These are phyloP conservation scores for Blastobasis adustella DNA, from an alignment of 2,888 invertebrate species.

Conservation along the genomic window DNA sequence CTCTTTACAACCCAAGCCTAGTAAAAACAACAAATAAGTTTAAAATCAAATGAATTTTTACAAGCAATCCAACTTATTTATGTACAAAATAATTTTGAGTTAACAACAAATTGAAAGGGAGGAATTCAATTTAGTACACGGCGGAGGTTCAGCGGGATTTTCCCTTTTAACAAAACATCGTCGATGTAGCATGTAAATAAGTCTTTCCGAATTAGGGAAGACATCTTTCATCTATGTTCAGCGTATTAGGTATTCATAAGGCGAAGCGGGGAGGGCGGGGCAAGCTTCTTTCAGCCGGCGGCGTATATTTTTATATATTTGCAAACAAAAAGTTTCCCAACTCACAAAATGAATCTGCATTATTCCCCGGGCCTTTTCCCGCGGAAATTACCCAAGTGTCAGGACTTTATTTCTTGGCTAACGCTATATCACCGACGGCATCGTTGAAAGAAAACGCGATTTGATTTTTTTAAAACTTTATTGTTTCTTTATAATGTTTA, in stretches of 20 bases:
- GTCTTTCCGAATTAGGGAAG: slow-evolving; percentile 52
- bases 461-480: slow-evolving; percentile 65
- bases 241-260: slow-evolving; percentile 49
- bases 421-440: not conserved
- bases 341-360: slow-evolving; percentile 43
- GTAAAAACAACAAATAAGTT: too few relatives aligned
- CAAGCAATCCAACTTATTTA: too few relatives aligned
- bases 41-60: too few relatives aligned
- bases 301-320: slow-evolving; percentile 11
- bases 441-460: slow-evolving; percentile 26
- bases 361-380: slow-evolving; percentile 14
- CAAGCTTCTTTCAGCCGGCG: not conserved
- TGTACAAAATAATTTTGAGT: too few relatives aligned
- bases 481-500: slow-evolving; percentile 72
- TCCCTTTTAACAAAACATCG: slow-evolving; percentile 43
- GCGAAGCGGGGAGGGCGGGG: not conserved
- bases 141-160: not conserved
- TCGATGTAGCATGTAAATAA: slow-evolving; percentile 46
- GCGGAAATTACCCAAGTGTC: not conserved
- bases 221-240: slow-evolving; percentile 57
- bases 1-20: too few relatives aligned
- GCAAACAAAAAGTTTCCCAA: slow-evolving; percentile 54
- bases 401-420: not conserved
- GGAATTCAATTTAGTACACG: too few relatives aligned
- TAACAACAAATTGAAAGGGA: too few relatives aligned